Evolutionary conservation across 2,888 invertebrate genomes (phyloP), one percentile per base, ranked within the genome.

Genomic region (Pemphredon lugubris): DNA sequence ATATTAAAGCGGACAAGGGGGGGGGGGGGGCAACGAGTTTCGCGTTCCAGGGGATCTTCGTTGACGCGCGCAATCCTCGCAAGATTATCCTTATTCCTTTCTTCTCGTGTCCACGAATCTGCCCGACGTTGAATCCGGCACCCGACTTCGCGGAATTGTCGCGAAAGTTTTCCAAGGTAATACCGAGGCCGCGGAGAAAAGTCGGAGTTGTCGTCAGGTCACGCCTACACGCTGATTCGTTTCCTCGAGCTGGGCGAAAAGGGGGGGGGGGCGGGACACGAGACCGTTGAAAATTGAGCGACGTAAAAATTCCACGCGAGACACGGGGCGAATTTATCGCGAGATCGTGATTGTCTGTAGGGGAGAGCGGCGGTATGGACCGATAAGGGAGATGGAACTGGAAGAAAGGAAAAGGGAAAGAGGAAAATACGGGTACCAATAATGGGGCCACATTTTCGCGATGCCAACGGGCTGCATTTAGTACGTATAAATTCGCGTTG

Each of bases 21-120:
- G 44, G 68, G 51, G 53, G 32, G 51, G n/a, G n/a, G 61, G 67
- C 69, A 58, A 63, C 71, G 77, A 73, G 74, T 75, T 73, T 73
- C 54, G 58, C 61, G 64, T 57, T 65, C 45, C 67, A 60, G 9
- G 65, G 58, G 68, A 61, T 65, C 68, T 65, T 50, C 48, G 71
- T 65, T 72, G 75, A 66, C 67, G 45, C 55, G 71, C 48, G 55
- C 64, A 64, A 64, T 54, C 50, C 37, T 48, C 60, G 20, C 20
- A 14, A 48, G 48, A 69, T 75, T 73, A 59, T 54, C 45, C 42
- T 42, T 47, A 39, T 40, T 39, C 21, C 45, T 51, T 45, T 48
- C 37, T 30, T 32, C 7, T 37, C 21, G 1, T 39, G 13, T n/a
- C 50, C 54, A 14, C 34, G 55, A 58, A 64, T 44, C 51, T 37